Evolutionary conservation across 2,888 invertebrate species (phyloP), one percentile per base, ranked within the genome.

Genomic region (Campaea margaritaria): DNA sequence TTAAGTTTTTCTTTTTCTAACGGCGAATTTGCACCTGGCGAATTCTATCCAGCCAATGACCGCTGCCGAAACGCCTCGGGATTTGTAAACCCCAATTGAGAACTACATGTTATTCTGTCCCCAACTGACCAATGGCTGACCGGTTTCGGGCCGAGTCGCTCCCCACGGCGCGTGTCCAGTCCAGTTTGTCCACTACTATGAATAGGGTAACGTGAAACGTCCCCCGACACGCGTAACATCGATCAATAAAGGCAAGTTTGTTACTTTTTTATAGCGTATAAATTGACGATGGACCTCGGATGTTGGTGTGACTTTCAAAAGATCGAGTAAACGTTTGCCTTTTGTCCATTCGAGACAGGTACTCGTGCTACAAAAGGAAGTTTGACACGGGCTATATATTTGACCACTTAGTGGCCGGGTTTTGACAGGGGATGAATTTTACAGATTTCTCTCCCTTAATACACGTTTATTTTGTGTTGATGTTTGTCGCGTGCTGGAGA

Each of bases 211-310:
- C 62, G 47, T 59, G 69, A 75, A 64, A 49, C 28, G 53, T 58
- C 54, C 31, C 58, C 46, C 48, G 73, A 68, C 76, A 75, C 78
- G 76, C 75, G 76, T 63, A 66, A 52, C 67, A 65, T 71, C 79
- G 71, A 67, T 67, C 67, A 67, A 75, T 73, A 70, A 70, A 65
- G 58, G 64, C 51, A 61, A 67, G 52, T 56, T 65, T 69, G 70
- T 70, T 68, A 72, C 72, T 69, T 74, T 75, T 78, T 79, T 73
- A 81, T 79, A 77, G 73, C 78, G 78, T 81, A 82, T 88, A 86
- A 86, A 87, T 79, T 76, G 80, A 75, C 72, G 61, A 81, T 90
- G 91, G 90, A 87, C 87, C 91, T 78, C 78, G 89, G 92, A 92
- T 92, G 92, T 85, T 89, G 83, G 76, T 68, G 51, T 67, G 57